A percentile compares a stretch with the other conserved stretches of the same genome.
Conservation (phyloP, 2,113 vertebrate species). For the Anhinga rufa region DNA sequence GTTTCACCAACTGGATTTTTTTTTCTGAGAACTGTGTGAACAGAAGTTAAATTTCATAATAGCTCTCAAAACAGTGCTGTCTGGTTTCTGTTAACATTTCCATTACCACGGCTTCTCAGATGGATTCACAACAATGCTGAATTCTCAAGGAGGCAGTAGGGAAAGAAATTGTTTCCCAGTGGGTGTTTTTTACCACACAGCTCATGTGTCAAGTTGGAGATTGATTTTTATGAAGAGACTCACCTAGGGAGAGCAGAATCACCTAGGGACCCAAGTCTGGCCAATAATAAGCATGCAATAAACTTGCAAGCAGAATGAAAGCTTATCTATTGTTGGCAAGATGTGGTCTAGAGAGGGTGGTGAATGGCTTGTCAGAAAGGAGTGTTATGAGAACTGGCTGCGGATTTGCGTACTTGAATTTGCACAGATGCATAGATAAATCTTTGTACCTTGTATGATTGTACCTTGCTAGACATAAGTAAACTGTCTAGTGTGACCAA, state of each 20-base stretch:
- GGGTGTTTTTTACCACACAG: neutral
- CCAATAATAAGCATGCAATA: neutral
- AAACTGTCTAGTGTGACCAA: neutral
- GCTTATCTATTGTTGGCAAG: neutral
- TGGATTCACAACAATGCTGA: neutral
- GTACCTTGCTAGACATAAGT: neutral
- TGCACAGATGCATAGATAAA: neutral
- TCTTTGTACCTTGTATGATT: neutral
- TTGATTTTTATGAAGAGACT: neutral
- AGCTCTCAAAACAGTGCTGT: conserved; percentile 4
- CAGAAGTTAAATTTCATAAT: conserved; percentile 43
- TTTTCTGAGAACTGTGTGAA: conserved; percentile 53
- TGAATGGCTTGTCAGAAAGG: neutral
- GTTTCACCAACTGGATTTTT: conserved; percentile 27
- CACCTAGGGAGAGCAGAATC: neutral
- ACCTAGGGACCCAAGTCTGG: neutral
- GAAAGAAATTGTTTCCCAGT: neutral
- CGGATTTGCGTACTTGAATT: neutral
- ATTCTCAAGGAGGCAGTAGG: neutral
- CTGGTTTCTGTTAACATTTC: conserved; percentile 41
- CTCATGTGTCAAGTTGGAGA: neutral
- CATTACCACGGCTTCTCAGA: neutral
- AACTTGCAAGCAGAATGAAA: neutral
- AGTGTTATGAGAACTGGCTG: neutral
- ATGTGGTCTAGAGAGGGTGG: neutral